Conservation (phyloP, 2,888 invertebrate genomes). For the Tryphoninae sp. region DNA sequence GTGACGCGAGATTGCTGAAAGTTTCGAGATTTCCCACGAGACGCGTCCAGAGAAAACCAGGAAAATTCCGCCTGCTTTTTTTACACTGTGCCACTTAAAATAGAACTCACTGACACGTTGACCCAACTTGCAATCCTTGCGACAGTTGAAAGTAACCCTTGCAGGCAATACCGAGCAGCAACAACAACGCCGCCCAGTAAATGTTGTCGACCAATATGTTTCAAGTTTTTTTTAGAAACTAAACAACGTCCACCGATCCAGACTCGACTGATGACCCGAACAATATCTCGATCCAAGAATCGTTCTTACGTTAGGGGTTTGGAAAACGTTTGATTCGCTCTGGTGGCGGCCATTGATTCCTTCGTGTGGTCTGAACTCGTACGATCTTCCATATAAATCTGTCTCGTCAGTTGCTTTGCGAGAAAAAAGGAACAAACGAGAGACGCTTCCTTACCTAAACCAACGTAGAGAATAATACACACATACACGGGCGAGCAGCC, state of each 20-base stretch:
- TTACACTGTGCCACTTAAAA: neutral
- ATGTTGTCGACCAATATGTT: neutral
- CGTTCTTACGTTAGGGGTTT: constrained; percentile 18
- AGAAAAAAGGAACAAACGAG: constrained; percentile 58
- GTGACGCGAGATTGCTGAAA: neutral
- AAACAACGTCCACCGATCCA: too few relatives aligned
- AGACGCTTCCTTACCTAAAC: constrained; percentile 49
- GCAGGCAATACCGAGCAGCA: neutral
- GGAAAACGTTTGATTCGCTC: constrained; percentile 9
- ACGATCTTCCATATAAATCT: constrained; percentile 58
- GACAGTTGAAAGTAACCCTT: neutral
- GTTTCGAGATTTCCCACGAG: constrained; percentile 19
- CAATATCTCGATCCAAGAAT: neutral
- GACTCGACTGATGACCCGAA: too few relatives aligned
- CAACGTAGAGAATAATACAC: constrained; percentile 16
- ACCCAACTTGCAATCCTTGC: neutral
- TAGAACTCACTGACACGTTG: neutral
- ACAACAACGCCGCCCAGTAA: neutral
- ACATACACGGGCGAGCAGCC: constrained; percentile 6
- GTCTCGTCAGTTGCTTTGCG: constrained; percentile 42
- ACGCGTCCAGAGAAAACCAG: neutral
- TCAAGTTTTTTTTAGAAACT: too few relatives aligned
- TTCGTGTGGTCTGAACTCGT: constrained; percentile 36
- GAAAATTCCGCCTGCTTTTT: neutral
- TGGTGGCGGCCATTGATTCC: constrained; percentile 36